Conservation (phyloP, 2,797 vertebrate species). For the Nasua narica region DNA sequence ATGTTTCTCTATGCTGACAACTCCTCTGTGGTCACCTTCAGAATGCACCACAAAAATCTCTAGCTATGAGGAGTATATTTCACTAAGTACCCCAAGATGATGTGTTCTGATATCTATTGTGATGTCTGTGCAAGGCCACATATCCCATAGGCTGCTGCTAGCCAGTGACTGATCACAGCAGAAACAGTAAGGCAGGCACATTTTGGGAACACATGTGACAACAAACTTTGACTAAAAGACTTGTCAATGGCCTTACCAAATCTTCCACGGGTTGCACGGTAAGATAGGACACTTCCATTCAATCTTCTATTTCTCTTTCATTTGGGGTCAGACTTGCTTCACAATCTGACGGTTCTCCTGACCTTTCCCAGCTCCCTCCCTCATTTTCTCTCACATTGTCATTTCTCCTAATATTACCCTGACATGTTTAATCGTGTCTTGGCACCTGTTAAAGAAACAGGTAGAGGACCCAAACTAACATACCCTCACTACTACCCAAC, state of each 20-base stretch:
- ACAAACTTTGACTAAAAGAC: neutral
- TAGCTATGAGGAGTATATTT: neutral
- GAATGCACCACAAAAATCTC: neutral
- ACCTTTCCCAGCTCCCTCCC: neutral
- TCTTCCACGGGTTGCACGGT: neutral
- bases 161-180: neutral
- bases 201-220: neutral
- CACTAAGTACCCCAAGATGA: neutral
- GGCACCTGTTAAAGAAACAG: neutral
- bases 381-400: constrained; percentile 5
- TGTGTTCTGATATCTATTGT: neutral
- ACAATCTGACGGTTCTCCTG: neutral
- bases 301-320: neutral
- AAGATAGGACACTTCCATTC: neutral
- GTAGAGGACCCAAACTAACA: neutral
- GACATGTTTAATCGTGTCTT: neutral
- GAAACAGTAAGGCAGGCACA: neutral
- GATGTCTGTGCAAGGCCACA: neutral
- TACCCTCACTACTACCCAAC: neutral
- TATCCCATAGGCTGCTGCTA: neutral
- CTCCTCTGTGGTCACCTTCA: neutral
- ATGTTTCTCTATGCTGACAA: constrained; percentile 22
- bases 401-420: neutral
- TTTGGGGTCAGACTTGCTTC: neutral
- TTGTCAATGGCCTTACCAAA: neutral